Conservation (phyloP, 2,888 invertebrate species). For the Nymphalis urticae region DNA sequence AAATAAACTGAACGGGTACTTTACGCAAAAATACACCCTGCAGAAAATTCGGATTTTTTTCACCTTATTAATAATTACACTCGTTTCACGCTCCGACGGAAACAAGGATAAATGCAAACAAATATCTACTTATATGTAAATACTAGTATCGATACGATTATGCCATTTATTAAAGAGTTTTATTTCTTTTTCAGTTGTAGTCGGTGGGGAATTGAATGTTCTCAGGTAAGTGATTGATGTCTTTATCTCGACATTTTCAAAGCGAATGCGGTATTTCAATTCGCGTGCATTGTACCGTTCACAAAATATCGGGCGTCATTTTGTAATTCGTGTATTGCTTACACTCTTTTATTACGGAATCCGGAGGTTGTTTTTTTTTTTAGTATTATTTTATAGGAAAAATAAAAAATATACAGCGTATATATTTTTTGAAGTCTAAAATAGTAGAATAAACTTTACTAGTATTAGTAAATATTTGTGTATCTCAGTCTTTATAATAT, state of each 20-base stretch:
- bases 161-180: slow-evolving; percentile 36
- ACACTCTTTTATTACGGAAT: slow-evolving; percentile 1
- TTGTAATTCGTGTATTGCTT: slow-evolving; percentile 31
- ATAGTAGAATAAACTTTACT: too few species aligned
- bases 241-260: slow-evolving; percentile 60
- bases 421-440: too few species aligned
- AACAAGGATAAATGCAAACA: slow-evolving; percentile 17
- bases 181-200: slow-evolving; percentile 45
- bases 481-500: too few species aligned
- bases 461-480: too few species aligned
- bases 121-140: slow-evolving; percentile 19
- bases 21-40: slow-evolving; percentile 14
- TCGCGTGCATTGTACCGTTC: slow-evolving; percentile 48
- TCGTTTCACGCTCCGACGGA: slow-evolving; percentile 7
- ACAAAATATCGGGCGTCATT: slow-evolving; percentile 35
- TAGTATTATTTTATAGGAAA: too few species aligned
- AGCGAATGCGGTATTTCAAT: slow-evolving; percentile 56
- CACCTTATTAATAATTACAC: slow-evolving; percentile 15
- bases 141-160: slow-evolving; percentile 17
- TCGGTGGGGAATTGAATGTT: slow-evolving; percentile 60
- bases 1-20: slow-evolving; percentile 68
- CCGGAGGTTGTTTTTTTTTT: too few species aligned
- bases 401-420: too few species aligned
- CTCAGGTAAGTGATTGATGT: slow-evolving; percentile 67
- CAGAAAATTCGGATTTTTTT: neutral